Conservation (phyloP, 2,888 invertebrate species). For the Lampropteryx suffumata region DNA sequence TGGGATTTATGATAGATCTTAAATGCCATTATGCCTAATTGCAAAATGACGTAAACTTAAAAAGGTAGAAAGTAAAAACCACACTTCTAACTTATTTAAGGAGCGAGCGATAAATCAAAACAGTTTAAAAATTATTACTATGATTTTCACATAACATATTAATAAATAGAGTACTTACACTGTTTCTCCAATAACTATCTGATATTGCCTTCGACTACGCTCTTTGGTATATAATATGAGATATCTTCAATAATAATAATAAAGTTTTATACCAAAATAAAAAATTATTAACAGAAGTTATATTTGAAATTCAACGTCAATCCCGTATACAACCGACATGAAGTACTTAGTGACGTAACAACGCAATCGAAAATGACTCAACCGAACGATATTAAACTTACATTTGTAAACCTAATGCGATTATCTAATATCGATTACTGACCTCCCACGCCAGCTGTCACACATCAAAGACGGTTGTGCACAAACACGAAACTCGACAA, state of each 20-base stretch:
- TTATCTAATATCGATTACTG: slow-evolving; percentile 75
- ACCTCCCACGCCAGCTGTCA: slow-evolving; percentile 66
- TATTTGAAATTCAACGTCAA: slow-evolving; percentile 26
- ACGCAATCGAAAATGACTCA: slow-evolving; percentile 54
- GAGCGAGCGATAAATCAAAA: no score
- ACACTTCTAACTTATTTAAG: no score
- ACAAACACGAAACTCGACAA: slow-evolving; percentile 35
- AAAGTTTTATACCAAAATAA: background rate
- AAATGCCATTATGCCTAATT: slow-evolving; percentile 6
- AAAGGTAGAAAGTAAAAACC: background rate
- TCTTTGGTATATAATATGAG: no score
- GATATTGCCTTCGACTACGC: no score
- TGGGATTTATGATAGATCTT: slow-evolving; percentile 1
- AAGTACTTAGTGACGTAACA: slow-evolving; percentile 43
- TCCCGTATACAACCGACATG: slow-evolving; percentile 21
- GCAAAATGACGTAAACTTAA: background rate
- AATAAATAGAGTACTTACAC: no score
- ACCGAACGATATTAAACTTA: slow-evolving; percentile 55
- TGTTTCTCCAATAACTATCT: no score
- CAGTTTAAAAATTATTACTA: no score
- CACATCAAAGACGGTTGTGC: slow-evolving; percentile 46
- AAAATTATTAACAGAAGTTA: slow-evolving; percentile 15
- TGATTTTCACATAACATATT: no score
- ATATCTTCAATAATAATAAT: no score
- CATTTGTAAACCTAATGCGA: slow-evolving; percentile 68